Percentiles rank a stretch among this genome's conserved stretches.
Evolutionary conservation across 2,888 invertebrate genomes (phyloP).

Genomic region (Eristalis pertinax): DNA sequence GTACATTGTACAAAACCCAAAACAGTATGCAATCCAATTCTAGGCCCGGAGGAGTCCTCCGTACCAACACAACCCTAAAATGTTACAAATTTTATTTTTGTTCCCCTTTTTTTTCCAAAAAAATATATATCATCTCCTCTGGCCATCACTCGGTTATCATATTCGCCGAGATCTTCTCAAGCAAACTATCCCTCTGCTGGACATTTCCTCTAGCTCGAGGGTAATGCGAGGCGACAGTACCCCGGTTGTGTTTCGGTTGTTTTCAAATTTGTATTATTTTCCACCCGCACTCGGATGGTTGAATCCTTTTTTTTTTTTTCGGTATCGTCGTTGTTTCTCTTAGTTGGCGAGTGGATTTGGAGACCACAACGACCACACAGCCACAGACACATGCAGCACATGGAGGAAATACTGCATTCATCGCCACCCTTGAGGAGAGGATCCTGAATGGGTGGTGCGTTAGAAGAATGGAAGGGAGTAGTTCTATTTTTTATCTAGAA

Average conservation of each 20-base stretch:
- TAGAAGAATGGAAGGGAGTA: slow-evolving; percentile 15
- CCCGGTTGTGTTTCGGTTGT: slow-evolving; percentile 17
- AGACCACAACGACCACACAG: not conserved
- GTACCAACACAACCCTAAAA: too few relatives aligned
- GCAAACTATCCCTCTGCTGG: not conserved
- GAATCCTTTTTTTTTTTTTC: not conserved
- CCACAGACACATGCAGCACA: not conserved
- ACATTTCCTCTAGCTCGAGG: slow-evolving; percentile 9
- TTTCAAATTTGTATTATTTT: slow-evolving; percentile 11
- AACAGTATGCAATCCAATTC: too few relatives aligned
- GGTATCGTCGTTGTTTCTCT: not conserved
- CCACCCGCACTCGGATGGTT: not conserved
- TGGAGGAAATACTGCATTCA: slow-evolving; percentile 31
- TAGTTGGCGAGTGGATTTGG: slow-evolving; percentile 24
- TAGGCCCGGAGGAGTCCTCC: too few relatives aligned
- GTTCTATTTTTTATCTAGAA: slow-evolving; percentile 8
- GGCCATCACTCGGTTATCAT: not conserved
- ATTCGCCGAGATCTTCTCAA: not conserved
- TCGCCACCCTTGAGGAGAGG: slow-evolving; percentile 36
- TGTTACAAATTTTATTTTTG: not conserved
- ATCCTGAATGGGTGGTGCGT: slow-evolving; percentile 15
- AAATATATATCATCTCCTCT: not conserved
- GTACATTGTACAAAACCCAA: too few relatives aligned
- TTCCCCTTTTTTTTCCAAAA: not conserved
- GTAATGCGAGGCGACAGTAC: slow-evolving; percentile 18